Base-by-base conservation (phyloP, 2,888 invertebrate genomes). In the Dioctria rufipes region DNA sequence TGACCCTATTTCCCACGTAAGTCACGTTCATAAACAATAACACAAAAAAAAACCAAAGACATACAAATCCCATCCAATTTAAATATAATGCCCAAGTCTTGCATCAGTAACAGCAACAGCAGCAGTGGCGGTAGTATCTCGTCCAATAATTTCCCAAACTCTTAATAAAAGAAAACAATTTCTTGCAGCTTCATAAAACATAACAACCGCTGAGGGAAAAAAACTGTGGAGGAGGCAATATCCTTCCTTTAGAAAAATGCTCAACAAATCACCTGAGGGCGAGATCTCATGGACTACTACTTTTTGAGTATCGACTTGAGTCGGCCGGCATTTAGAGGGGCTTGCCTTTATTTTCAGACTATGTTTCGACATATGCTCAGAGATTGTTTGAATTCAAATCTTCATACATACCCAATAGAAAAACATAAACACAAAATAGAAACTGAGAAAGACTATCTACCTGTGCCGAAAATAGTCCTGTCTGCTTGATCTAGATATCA, bases 91-190 rank as follows among this genome's bases (percentile, higher is more conserved):
- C 73, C 25, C 25, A 25, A 8, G 58, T 13, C 40, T 5, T 8
- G 42, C 46, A 51, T 25, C 54, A 39, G 46, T 5, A 46, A 3
- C 4, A n/a, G 2, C 11, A n/a, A 46, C 25, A 25, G 46, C 5
- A 46, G 46, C 5, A 46, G 46, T 54, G 11, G 73, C 8, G 2
- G 42, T 51, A 25, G 73, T 60, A 58, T 11, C 40, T 54, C 42
- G 37, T 42, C 58, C 58, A n/a, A 42, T 5, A 9, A 42, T 60
- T 73, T 37, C 73, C 73, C 58, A 58, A 25, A 73, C 42, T 73
- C 73, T 73, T 73, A 73, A 73, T 73, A 73, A 58, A 73, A 73
- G 42, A 73, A 73, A 73, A 73, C 73, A 60, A 54, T 73, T 73
- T 42, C 73, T 42, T n/a, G 43, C 51, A 37, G 73, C 58, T 40